Conservation (phyloP, 2,113 vertebrate species). For the Leucopsar rothschildi region DNA sequence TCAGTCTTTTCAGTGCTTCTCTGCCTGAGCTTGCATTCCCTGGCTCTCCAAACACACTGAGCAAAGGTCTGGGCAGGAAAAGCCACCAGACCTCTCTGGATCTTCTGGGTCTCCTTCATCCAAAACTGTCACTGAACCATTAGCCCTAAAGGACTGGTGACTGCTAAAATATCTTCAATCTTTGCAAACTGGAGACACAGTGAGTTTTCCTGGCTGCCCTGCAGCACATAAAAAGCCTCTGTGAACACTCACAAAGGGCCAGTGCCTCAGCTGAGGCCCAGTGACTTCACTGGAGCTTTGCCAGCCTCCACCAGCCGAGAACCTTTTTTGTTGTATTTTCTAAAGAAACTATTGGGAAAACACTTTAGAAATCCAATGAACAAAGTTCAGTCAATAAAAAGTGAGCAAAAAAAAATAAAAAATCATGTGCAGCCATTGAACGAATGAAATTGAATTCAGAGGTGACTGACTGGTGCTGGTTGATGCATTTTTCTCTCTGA, state of each 20-base stretch:
- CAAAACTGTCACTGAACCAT: neutral
- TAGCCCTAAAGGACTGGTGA: neutral
- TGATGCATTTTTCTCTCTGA: neutral
- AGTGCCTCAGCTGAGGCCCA: constrained; percentile 41
- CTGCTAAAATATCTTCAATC: neutral
- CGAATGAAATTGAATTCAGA: neutral
- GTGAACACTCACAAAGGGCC: constrained; percentile 44
- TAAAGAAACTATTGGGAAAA: constrained; percentile 47
- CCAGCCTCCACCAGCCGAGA: constrained; percentile 31
- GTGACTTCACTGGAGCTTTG: neutral
- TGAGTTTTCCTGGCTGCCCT: neutral
- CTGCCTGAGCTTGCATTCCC: neutral
- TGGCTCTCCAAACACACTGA: neutral
- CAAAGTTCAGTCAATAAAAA: constrained; percentile 30
- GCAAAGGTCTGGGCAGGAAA: neutral
- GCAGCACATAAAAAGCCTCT: constrained; percentile 55
- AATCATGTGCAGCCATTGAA: neutral
- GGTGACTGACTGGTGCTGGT: neutral
- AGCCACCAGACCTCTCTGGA: neutral
- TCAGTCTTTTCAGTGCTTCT: neutral
- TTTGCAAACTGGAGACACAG: neutral
- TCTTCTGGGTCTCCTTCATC: neutral
- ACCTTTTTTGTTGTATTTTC: constrained; percentile 20
- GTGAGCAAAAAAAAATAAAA: neutral
- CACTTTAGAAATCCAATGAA: constrained; percentile 22